phyloP scores from a whole-genome alignment of 2,797 vertebrate genomes.

The Sternotherus odoratus region DNA sequence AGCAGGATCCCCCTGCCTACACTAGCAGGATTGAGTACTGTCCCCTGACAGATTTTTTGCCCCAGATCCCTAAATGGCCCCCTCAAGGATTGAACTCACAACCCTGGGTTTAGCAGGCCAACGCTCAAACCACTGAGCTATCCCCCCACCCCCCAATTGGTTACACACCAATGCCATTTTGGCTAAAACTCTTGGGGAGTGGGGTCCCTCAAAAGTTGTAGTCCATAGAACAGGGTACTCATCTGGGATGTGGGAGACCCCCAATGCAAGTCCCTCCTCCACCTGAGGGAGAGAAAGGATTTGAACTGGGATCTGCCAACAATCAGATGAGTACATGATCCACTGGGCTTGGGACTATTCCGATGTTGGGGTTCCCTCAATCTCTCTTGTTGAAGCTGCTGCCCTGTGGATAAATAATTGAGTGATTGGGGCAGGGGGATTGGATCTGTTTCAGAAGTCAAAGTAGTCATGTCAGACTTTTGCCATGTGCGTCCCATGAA shows the following conservation, averaged over 20 bases:
- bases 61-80: no score
- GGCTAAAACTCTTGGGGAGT: not conserved
- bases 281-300: not conserved
- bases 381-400: not conserved
- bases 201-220: not conserved
- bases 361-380: not conserved
- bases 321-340: not conserved
- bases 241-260: not conserved
- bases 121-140: no score
- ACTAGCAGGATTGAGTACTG: no score
- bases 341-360: not conserved
- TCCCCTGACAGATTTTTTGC: no score
- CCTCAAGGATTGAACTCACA: no score
- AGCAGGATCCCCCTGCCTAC: no score
- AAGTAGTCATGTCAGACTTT: rapidly evolving
- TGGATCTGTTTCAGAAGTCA: not conserved
- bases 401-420: not conserved
- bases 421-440: not conserved
- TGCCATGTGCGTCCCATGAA: not conserved
- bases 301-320: not conserved
- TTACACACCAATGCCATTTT: not conserved
- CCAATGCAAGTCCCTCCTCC: no score
- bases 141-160: no score
- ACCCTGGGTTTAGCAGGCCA: no score
- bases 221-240: not conserved